Evolutionary conservation across 2,888 invertebrate genomes (phyloP).

Genomic region (Emmelina monodactyla): DNA sequence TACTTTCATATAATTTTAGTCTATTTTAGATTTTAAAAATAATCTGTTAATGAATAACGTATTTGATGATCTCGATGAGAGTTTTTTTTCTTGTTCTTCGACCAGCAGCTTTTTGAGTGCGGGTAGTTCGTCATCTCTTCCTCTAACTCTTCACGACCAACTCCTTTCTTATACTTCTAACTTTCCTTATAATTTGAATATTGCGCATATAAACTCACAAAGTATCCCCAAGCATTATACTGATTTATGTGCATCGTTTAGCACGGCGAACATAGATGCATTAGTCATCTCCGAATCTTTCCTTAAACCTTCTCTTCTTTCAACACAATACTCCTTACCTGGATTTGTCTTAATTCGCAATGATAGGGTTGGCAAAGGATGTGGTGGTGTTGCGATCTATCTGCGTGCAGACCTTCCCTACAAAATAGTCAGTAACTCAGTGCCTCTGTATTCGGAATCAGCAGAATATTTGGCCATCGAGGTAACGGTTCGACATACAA

Average conservation of each 20-base stretch:
- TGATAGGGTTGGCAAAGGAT: slow-evolving; percentile 1
- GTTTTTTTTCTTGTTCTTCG: not conserved
- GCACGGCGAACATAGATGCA: not conserved
- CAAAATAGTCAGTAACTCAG: not conserved
- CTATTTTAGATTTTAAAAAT: too few relatives aligned
- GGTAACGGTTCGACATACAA: not conserved
- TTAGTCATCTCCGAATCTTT: slow-evolving; percentile 1
- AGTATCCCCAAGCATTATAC: not conserved
- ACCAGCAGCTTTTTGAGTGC: not conserved
- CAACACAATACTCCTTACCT: not conserved
- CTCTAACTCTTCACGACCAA: too few relatives aligned
- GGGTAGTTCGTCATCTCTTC: too few relatives aligned
- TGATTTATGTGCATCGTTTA: not conserved
- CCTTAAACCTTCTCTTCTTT: slow-evolving; percentile 5
- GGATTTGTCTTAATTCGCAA: slow-evolving; percentile 2
- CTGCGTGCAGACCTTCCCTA: not conserved
- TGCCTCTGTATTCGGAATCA: not conserved
- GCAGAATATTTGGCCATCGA: slow-evolving; percentile 2
- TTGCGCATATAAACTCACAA: not conserved
- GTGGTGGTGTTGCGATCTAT: slow-evolving; percentile 4
- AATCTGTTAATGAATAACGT: not conserved
- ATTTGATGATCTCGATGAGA: not conserved
- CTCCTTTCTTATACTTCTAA: too few relatives aligned
- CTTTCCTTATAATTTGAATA: not conserved
- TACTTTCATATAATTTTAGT: too few relatives aligned